These are phyloP conservation scores for Himalopsyche phryganea DNA, from an alignment of 1,140 invertebrate species.

Conservation along the genomic window DNA sequence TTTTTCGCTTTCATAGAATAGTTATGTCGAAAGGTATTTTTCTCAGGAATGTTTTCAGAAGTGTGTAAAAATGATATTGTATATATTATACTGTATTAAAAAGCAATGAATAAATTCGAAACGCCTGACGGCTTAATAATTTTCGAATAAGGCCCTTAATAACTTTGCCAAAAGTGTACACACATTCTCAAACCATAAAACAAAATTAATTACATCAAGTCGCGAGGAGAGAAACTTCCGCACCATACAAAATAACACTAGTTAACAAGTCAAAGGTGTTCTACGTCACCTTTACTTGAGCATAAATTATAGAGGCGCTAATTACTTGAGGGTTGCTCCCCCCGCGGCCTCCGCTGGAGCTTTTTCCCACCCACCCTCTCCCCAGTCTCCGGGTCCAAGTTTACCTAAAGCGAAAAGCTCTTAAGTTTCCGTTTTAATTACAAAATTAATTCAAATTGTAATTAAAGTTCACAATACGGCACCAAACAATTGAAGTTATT, in stretches of 20 bases:
- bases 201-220: slow-evolving; percentile 3
- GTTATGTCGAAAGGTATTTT: too few species aligned
- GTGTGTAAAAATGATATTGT: too few species aligned
- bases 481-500: slow-evolving; percentile 36
- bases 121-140: not conserved
- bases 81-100: too few species aligned
- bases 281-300: slow-evolving; percentile 21
- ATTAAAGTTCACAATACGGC: slow-evolving; percentile 37
- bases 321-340: slow-evolving; percentile 16
- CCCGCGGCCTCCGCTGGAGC: not conserved
- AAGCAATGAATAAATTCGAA: too few species aligned
- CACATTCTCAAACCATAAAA: not conserved
- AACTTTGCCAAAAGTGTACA: too few species aligned
- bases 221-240: not conserved
- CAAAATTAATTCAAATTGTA: slow-evolving; percentile 37
- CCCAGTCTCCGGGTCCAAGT: slow-evolving; percentile 5
- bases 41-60: too few species aligned
- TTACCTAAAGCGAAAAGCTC: slow-evolving; percentile 35
- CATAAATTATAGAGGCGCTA: slow-evolving; percentile 32
- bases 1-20: too few species aligned
- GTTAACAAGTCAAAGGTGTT: slow-evolving; percentile 10
- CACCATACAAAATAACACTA: not conserved
- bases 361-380: not conserved
- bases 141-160: not conserved
- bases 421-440: slow-evolving; percentile 37